Conservation (phyloP, 2,113 vertebrate genomes). For the Chroicocephalus ridibundus region DNA sequence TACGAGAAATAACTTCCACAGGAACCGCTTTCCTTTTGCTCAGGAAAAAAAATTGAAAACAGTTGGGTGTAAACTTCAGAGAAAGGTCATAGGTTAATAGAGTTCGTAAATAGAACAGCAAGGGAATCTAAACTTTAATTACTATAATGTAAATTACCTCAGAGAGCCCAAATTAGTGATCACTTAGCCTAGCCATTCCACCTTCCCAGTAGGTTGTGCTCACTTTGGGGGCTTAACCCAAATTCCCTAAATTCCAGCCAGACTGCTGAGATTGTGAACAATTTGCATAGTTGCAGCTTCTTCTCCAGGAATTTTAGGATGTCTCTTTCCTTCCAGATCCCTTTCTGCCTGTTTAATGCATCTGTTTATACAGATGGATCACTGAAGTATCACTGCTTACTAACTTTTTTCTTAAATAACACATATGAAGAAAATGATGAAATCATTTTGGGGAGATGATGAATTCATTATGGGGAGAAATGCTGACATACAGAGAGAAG, state of each 20-base stretch:
- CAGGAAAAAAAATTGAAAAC: conserved; percentile 1
- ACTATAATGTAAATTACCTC: conserved; percentile 51
- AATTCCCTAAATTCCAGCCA: conserved; percentile 44
- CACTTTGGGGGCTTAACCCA: conserved; percentile 35
- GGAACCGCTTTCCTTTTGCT: conserved; percentile 22
- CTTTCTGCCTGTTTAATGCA: neutral
- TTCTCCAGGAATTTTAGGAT: neutral
- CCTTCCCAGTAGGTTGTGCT: conserved; percentile 37
- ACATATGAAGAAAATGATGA: neutral
- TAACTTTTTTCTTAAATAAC: neutral
- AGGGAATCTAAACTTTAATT: conserved; percentile 61
- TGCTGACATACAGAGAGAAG: neutral
- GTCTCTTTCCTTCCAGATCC: neutral
- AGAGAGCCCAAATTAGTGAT: conserved; percentile 58
- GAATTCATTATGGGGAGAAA: neutral
- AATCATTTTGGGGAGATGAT: neutral
- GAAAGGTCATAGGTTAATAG: conserved; percentile 54
- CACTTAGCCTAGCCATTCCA: conserved; percentile 15
- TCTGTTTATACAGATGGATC: neutral
- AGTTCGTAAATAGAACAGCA: conserved; percentile 50
- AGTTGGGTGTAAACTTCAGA: conserved; percentile 48
- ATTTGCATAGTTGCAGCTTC: neutral
- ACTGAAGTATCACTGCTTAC: neutral
- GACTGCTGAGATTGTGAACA: neutral
- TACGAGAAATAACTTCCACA: conserved; percentile 25